Evolutionary conservation across 2,888 invertebrate genomes (phyloP).

Genomic region (Pseudeuparius sepicola): DNA sequence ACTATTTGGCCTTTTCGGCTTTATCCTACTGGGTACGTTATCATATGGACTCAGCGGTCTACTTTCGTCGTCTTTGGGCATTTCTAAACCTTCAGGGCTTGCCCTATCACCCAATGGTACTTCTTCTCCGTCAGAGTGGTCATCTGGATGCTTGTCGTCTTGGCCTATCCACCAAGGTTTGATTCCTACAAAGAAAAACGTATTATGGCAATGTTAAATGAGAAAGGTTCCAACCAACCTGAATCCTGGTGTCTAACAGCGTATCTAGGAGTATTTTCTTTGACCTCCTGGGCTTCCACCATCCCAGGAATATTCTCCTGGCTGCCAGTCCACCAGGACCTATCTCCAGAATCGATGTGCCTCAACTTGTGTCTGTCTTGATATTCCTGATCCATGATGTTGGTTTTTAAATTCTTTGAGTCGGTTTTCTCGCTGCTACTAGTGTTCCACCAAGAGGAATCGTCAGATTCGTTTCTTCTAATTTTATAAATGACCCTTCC

Average conservation of each 20-base stretch:
- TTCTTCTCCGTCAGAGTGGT: slow-evolving; percentile 26
- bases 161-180: too few species aligned
- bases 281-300: slow-evolving; percentile 23
- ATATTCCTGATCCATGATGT: slow-evolving; percentile 45
- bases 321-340: slow-evolving; percentile 57
- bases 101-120: slow-evolving; percentile 62
- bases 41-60: slow-evolving; percentile 60
- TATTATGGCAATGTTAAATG: too few species aligned
- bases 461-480: slow-evolving; percentile 26
- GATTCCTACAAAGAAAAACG: too few species aligned
- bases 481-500: slow-evolving; percentile 21
- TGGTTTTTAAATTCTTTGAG: slow-evolving; percentile 13
- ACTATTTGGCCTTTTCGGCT: slow-evolving; percentile 33
- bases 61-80: slow-evolving; percentile 37
- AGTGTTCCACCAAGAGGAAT: slow-evolving; percentile 30
- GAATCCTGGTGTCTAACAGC: slow-evolving; percentile 42
- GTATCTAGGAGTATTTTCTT: slow-evolving; percentile 25
- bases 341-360: slow-evolving; percentile 58
- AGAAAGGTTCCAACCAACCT: too few species aligned
- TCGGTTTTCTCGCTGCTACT: slow-evolving; percentile 26
- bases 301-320: slow-evolving; percentile 36
- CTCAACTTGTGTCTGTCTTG: slow-evolving; percentile 47
- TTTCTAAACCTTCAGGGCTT: slow-evolving; percentile 68
- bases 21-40: slow-evolving; percentile 43
- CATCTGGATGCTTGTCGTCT: too few species aligned